phyloP scores from a whole-genome alignment of 2,113 vertebrate genomes.

The Neodontobutis hainanensis region DNA sequence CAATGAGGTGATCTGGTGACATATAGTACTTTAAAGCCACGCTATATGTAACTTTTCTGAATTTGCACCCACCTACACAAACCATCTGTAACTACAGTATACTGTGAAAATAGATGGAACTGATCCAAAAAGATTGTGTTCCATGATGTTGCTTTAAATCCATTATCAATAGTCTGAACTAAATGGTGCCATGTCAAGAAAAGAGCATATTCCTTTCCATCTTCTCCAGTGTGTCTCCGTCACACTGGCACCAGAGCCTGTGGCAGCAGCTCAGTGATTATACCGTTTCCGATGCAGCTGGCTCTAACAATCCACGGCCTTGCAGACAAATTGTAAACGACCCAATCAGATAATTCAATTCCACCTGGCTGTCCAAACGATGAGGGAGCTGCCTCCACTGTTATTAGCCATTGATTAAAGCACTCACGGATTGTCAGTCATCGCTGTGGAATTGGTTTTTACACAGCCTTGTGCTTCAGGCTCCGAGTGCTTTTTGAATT shows the following conservation, averaged over 20 bases:
- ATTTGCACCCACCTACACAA: no score
- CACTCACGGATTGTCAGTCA: slow-evolving; percentile 32
- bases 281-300: slow-evolving; percentile 36
- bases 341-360: slow-evolving; percentile 53
- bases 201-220: slow-evolving; percentile 1
- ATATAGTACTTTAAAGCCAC: no score
- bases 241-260: neutral
- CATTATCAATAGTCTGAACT: neutral
- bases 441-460: slow-evolving; percentile 40
- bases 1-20: no score
- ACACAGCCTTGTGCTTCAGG: slow-evolving; percentile 13
- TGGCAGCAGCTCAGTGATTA: slow-evolving; percentile 25
- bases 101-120: no score
- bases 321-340: slow-evolving; percentile 40
- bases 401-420: slow-evolving; percentile 62
- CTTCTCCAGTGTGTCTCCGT: neutral
- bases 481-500: slow-evolving; percentile 27
- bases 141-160: neutral
- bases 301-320: slow-evolving; percentile 17
- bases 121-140: no score
- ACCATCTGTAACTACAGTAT: no score
- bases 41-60: no score
- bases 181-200: neutral
- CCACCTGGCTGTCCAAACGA: slow-evolving; percentile 47
- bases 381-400: slow-evolving; percentile 26